Evolutionary conservation across 2,797 vertebrate genomes (phyloP).

Genomic region (Takifugu ocellatus): DNA sequence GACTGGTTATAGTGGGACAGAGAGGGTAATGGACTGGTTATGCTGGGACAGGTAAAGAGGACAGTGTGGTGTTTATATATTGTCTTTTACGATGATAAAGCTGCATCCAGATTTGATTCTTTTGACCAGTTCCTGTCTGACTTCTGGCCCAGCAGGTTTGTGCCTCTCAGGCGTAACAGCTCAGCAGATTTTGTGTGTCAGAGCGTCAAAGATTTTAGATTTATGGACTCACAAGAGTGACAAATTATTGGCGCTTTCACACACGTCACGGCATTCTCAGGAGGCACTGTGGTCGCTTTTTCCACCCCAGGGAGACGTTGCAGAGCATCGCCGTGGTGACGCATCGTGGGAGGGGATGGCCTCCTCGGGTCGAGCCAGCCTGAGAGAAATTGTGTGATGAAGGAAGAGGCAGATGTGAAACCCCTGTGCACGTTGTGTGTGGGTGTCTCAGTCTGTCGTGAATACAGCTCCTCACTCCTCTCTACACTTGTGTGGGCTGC

Average conservation of each 20-base stretch:
- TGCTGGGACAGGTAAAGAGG: too few species aligned
- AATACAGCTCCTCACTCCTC: too few species aligned
- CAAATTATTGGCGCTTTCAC: slow-evolving; percentile 38
- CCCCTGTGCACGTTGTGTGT: slow-evolving; percentile 32
- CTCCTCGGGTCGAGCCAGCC: slow-evolving; percentile 19
- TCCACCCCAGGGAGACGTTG: slow-evolving; percentile 66
- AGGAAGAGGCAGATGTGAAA: slow-evolving; percentile 62
- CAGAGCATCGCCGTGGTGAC: slow-evolving; percentile 43
- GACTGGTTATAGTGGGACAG: too few species aligned
- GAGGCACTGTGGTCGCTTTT: slow-evolving; percentile 53
- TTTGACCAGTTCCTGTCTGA: not conserved
- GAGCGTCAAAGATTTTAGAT: too few species aligned
- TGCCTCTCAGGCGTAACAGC: too few species aligned
- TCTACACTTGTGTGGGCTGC: slow-evolving; percentile 1
- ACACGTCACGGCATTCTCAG: slow-evolving; percentile 42
- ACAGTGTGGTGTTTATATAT: too few species aligned
- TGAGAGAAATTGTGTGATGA: slow-evolving; percentile 48
- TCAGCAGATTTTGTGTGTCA: not conserved
- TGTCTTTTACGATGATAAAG: too few species aligned
- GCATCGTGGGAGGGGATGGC: slow-evolving; percentile 55
- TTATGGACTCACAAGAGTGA: too few species aligned
- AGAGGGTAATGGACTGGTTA: too few species aligned
- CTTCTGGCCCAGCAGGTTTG: too few species aligned
- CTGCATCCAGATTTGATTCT: slow-evolving; percentile 5
- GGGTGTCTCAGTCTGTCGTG: slow-evolving; percentile 38